Evolutionary conservation across 2,888 invertebrate genomes (phyloP), one percentile per base, ranked within the genome.

Genomic region (Bibio marci): DNA sequence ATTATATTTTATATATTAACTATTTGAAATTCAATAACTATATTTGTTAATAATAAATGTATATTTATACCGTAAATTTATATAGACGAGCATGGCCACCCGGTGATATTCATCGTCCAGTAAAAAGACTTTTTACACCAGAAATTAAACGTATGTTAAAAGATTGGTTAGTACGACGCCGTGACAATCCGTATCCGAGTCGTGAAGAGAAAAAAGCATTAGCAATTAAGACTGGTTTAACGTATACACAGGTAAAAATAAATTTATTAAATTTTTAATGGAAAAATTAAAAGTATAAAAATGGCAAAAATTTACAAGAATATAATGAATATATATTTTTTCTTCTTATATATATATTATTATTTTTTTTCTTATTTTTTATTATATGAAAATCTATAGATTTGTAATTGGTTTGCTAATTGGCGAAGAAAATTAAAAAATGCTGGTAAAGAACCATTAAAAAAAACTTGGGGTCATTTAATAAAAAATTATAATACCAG

Each of bases 401-500:
- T 77, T 41, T 77, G 77, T 50, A 81, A 81, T 57, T 81, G 81
- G 81, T 81, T 81, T 55, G 81, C 81, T n/a, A 81, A 81, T 52
- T 81, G 81, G 81, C 65, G 81, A 43, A 62, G 81, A 49, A 81
- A 81, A 55, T 59, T 81, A 41, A 80, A 80, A 59, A 80, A 80
- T 53, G 78, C 78, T 1, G 77, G 77, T 45, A 68, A 67, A 31
- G 76, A 80, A 50, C 69, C 72, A 36, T 70, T 73, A 43, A 70
- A 73, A 49, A 72, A 72, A 49, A 78, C 80, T 1, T 80, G 80
- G 80, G 77, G 78, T 2, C 74, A 78, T 53, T 64, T 80, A 5
- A 80, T 62, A 22, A 62, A 62, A 44, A 71, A 76, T 10, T 80
- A 80, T 61, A 80, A 80, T 54, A 71, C 70, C 44, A 76, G 77